Percentiles rank a stretch among this genome's conserved stretches.
Evolutionary conservation across 2,888 invertebrate genomes (phyloP).

Genomic region (Pyrochroa serraticornis): DNA sequence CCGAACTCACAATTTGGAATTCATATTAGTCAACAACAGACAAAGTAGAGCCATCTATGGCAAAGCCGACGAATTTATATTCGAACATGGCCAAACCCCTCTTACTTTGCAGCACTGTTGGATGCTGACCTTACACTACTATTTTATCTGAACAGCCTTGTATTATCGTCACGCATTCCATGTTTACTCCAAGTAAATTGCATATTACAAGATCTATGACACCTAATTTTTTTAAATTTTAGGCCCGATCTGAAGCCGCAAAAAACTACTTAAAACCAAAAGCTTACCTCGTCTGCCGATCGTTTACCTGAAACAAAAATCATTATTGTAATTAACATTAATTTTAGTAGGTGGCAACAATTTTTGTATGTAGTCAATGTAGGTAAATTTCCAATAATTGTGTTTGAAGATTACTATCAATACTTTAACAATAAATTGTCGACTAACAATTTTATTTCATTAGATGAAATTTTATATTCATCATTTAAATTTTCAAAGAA

Average conservation of each 20-base stretch:
- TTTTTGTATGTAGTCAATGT: too few species aligned
- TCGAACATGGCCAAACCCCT: constrained; percentile 20
- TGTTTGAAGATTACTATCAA: too few species aligned
- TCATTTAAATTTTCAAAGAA: too few species aligned
- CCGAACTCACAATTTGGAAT: not conserved
- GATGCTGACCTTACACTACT: constrained; percentile 37
- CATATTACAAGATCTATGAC: constrained; percentile 24
- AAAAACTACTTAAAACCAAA: not conserved
- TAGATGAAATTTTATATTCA: too few species aligned
- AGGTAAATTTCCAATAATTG: too few species aligned
- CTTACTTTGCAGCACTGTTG: constrained; percentile 31
- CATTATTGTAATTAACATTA: not conserved
- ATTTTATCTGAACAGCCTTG: constrained; percentile 35
- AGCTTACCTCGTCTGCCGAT: constrained; percentile 10
- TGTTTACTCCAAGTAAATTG: constrained; percentile 34
- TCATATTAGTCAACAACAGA: not conserved
- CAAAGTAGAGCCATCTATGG: constrained; percentile 33
- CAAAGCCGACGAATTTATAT: constrained; percentile 7
- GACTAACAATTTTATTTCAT: too few species aligned
- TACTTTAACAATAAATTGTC: too few species aligned
- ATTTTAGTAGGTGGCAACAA: not conserved
- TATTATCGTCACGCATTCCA: constrained; percentile 40
- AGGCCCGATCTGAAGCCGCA: not conserved
- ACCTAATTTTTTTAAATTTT: constrained; percentile 23
- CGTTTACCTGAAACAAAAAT: constrained; percentile 19